Evolutionary conservation across 2,797 vertebrate species (phyloP), one percentile per base, ranked within the genome.

Genomic region (Toxotes lorentzi): DNA sequence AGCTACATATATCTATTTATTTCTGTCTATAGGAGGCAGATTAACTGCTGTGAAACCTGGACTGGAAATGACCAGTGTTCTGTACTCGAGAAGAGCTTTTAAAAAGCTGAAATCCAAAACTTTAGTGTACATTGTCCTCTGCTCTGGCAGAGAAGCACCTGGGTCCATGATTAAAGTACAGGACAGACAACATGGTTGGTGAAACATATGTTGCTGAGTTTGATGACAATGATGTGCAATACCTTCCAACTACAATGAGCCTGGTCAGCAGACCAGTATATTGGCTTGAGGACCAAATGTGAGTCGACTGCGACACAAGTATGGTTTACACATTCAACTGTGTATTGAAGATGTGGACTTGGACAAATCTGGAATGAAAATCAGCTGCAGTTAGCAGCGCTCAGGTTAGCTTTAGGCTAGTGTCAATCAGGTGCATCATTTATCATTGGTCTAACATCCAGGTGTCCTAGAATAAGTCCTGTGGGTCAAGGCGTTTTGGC

Each of bases 341-440:
- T 45, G 38, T 45, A 6, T 35, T 30, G 24, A 71, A 51, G 9
- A 41, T 16, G 38, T 48, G 57, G 56, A 24, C 41, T 24, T 48
- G 58, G n/a, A 41, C 2, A 6, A 60, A 21, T 40, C 19, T 45
- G 62, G 7, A 35, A 16, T 61, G 48, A 66, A 54, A 41, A 70
- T 59, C 0, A 35, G 47, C 53, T 21, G 51, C 60, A 60, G 64
- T 57, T 66, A 61, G 50, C 43, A 53, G 54, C 65, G 5, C 57
- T 70, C 74, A 62, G 66, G 51, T 68, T 68, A 78, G n/a, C 51
- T 72, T 59, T 68, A 48, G 65, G 62, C 27, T 38, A 63, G 11
- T 67, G 32, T 75, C 57, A 71, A 51, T 67, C 67, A 68, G 74
- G 57, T 67, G 70, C 38, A 2, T 71, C 70, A 74, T 74, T 62